Base-by-base conservation (phyloP, 2,113 vertebrate genomes). In the Nasalis larvatus region DNA sequence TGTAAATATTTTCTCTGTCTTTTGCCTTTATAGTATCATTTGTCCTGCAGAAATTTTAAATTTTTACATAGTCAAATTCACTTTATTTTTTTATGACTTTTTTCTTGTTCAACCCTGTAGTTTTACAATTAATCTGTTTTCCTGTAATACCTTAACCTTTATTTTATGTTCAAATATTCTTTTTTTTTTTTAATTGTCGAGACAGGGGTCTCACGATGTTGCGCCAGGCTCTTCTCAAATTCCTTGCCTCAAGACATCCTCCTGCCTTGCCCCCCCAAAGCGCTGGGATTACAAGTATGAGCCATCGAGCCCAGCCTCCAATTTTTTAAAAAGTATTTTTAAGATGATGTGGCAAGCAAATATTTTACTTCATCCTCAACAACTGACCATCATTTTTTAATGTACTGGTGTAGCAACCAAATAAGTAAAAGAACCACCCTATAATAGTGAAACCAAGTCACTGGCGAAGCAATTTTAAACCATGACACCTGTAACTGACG, bases 61-160 rank as follows among this genome's bases (percentile, higher is more conserved):
- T n/a, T 94, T 87, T 89, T 47, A 81, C 18, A 52, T 35, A 58
- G 68, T 63, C 42, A 83, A 58, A 80, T 47, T 63, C 20, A 89
- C 56, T 89, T 78, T 54, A 25, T 63, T 80, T 90, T 88, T 82
- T 81, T 91, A 76, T 86, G 49, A 74, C 63, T 58, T 92, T 85
- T 76, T 77, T 66, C 40, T 54, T 94, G 40, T 54, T 66, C 81
- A 77, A 58, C 13, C n/a, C 20, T 68, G 14, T 85, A 56, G 52
- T 82, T 91, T 87, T 69, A 91, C 1, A 58, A 66, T 71, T 78
- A 60, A 16, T 56, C 14, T 73, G 13, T 80, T 76, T 93, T 68
- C 45, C 78, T 32, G 14, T 66, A 89, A 27, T 81, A 69, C 9
- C 68, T 96, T 49, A 60, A 74, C 8, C 37, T 87, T 83, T 66